Evolutionary conservation across 1,140 invertebrate species (phyloP).

Genomic region (Pogonognathellus flavescens): DNA sequence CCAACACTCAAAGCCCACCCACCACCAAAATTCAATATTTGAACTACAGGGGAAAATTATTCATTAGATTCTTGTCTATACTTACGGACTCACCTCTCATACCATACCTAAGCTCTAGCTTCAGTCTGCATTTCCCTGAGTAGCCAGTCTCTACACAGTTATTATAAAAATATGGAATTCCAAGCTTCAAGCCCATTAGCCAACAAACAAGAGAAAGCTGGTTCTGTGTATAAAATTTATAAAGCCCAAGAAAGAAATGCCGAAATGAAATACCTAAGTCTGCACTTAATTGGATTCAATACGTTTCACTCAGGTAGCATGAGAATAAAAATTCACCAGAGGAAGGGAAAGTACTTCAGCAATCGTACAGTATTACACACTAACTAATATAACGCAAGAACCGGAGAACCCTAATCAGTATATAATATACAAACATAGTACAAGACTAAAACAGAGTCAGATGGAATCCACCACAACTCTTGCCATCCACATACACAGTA

Average conservation of each 20-base stretch:
- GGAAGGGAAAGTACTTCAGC: conserved; percentile 8
- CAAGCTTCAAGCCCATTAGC: conserved; percentile 19
- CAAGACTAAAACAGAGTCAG: not conserved
- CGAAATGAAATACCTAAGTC: conserved; percentile 42
- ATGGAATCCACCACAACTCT: not conserved
- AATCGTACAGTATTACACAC: not conserved
- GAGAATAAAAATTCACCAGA: conserved; percentile 3
- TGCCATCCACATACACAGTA: not conserved
- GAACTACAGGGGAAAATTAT: conserved; percentile 46
- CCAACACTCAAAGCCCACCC: conserved; percentile 29
- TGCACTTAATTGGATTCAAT: conserved; percentile 45
- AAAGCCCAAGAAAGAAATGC: conserved; percentile 39
- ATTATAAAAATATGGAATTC: conserved; percentile 9
- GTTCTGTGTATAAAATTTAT: conserved; percentile 17
- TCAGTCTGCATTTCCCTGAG: not conserved
- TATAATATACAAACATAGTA: not conserved
- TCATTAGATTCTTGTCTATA: conserved; percentile 14
- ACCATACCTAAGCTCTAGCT: not conserved
- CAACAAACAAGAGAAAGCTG: conserved; percentile 48
- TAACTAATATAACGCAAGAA: not conserved
- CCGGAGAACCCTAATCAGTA: not conserved
- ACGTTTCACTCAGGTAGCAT: conserved; percentile 1
- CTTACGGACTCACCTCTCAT: not conserved
- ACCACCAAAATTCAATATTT: conserved; percentile 50
- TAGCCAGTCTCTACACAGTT: not conserved